These are phyloP conservation scores for Mus pahari DNA, from an alignment of 2,113 vertebrate genomes.

Conservation along the genomic window DNA sequence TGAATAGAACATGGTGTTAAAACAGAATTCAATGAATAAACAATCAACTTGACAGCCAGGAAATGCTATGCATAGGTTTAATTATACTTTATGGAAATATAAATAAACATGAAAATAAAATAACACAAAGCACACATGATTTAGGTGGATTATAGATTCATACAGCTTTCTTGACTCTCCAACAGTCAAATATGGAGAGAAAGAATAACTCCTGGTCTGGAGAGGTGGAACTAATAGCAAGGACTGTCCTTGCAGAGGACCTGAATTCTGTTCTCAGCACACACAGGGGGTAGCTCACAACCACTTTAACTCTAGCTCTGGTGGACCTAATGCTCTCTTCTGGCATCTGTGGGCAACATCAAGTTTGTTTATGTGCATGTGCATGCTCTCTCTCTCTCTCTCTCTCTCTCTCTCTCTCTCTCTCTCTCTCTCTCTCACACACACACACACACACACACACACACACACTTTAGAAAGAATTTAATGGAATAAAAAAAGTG, in stretches of 20 bases:
- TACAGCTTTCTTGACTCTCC: conserved; percentile 33
- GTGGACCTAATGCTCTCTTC: not conserved
- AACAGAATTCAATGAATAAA: conserved; percentile 59
- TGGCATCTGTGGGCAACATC: not conserved
- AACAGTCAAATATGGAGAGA: not conserved
- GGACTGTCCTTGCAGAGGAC: not conserved
- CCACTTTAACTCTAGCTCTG: no score
- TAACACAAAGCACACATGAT: conserved; percentile 45
- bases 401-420: no score
- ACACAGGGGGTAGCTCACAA: no score
- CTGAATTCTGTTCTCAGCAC: not conserved
- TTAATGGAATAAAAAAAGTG: not conserved
- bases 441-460: not conserved
- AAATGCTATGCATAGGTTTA: conserved; percentile 10
- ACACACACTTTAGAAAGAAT: not conserved
- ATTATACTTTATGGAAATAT: conserved; percentile 56
- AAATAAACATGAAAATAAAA: no score
- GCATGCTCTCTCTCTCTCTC: no score
- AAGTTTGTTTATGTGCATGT: no score
- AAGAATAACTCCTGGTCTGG: not conserved
- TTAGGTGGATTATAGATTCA: conserved; percentile 40
- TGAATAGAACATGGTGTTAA: conserved; percentile 12
- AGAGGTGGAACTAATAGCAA: not conserved
- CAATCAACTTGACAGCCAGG: conserved; percentile 56
- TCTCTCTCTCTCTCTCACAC: no score